Evolutionary conservation across 2,797 vertebrate genomes (phyloP), one percentile per base, ranked within the genome.

Genomic region (Dryobates pubescens): DNA sequence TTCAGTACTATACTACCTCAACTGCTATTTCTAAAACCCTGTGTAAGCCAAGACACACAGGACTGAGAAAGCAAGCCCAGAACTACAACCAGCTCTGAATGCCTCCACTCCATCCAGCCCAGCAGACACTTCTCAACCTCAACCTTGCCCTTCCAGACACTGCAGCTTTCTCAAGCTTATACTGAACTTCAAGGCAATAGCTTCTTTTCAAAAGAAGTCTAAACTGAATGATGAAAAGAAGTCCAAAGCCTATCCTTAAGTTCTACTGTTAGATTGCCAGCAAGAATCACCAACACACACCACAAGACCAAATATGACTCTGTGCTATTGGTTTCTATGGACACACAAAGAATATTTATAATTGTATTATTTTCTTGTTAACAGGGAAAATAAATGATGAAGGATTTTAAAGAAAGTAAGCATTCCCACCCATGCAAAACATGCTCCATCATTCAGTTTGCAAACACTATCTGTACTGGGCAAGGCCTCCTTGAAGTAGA

Each of bases 1-100:
- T 86, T 88, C 41, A 84, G 45, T n/a, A 64, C 62, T 80, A 61
- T 9, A 84, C 49, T 86, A 5, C 29, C 38, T 87, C 78, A 76
- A 41, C 6, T 0, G 2, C 47, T 65, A 54, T 29, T 87, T 71
- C 84, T 17, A 73, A 86, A 76, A 47, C 7, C 8, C 8, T 45
- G 34, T 0, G 1, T 38, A 53, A n/a, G 69, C 53, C 56, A 89
- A 68, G 69, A 34, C 24, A 18, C 19, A 56, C 23, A 17, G 36
- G 64, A 57, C 29, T 29, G 24, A 58, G 61, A 63, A 36, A 63
- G 34, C 34, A 82, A 20, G 38, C 51, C 29, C 56, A 13, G 34
- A 87, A 53, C 73, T 57, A 61, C 63, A 64, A 22, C 67, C 56
- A 67, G 53, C 26, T 30, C 26, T 34, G 13, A 74, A 85, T 19